Evolutionary conservation across 2,113 vertebrate species (phyloP), one percentile per base, ranked within the genome.

Genomic region (Gavia stellata): DNA sequence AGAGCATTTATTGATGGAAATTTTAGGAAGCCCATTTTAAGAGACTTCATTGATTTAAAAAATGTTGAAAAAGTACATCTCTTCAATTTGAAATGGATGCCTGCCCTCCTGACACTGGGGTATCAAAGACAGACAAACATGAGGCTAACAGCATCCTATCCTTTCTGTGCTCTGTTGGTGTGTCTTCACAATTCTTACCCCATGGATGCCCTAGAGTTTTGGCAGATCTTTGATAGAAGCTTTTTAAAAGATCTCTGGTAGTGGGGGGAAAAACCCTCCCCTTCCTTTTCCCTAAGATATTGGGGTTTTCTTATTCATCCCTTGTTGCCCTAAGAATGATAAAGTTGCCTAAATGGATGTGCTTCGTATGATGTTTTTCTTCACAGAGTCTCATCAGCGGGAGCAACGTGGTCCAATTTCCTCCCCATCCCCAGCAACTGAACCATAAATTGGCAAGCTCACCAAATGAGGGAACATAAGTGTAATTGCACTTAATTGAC

Each of bases 401-500:
- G 14, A 88, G 15, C n/a, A 38, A n/a, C 7, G 20, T 66, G 29
- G 42, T 53, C 45, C 29, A 56, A 34, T 55, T 94, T 59, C 44
- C 34, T 40, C 34, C 28, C 45, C 24, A 45, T 49, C 33, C 23
- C 3, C 59, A 79, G 78, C 49, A 58, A 67, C 55, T 53, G 71
- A 90, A 63, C 62, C 42, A 62, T 55, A 91, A 83, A 78, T 28
- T 81, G 83, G 29, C 59, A 84, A 79, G 31, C 45, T 83, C 61
- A 77, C 44, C 26, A 86, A 81, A 84, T 45, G 59, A 88, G 61
- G 77, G 63, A 90, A 74, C 38, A 42, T 65, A 91, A 91, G 61
- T 72, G 58, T 86, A 90, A 95, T 92, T 93, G 52, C 28, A 83
- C 45, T 88, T 91, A 92, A 96, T 68, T 93, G 93, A 49, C 61